Conservation (phyloP, 2,113 vertebrate species). For the Ranitomeya imitator region DNA sequence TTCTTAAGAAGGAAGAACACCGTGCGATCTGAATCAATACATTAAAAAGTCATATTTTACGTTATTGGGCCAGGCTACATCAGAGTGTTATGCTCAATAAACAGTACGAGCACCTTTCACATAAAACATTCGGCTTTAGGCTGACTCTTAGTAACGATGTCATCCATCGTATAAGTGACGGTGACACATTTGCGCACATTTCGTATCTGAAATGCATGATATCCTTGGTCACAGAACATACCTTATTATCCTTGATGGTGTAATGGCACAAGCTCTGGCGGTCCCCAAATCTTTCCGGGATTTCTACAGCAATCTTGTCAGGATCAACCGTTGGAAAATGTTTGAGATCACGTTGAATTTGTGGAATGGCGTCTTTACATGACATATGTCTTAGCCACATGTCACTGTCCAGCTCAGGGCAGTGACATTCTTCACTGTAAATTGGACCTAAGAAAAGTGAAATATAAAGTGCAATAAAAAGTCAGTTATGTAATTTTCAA, state of each 20-base stretch:
- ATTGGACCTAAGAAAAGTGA: slow-evolving; percentile 77
- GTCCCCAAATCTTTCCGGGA: slow-evolving; percentile 89
- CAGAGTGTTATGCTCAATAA: no score
- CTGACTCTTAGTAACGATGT: no score
- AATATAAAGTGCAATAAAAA: neutral
- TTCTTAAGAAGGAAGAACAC: no score
- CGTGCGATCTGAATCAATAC: no score
- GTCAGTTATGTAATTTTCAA: no score
- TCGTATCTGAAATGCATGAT: neutral
- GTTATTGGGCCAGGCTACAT: no score
- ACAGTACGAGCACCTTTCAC: no score
- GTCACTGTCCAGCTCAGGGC: slow-evolving; percentile 79
- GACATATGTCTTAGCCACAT: slow-evolving; percentile 86
- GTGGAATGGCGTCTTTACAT: slow-evolving; percentile 82
- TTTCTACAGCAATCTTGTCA: slow-evolving; percentile 85
- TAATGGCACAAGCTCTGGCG: slow-evolving; percentile 97
- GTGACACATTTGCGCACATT: no score
- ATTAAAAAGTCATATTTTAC: no score
- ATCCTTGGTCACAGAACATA: slow-evolving; percentile 58
- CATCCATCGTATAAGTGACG: no score
- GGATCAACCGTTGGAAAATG: slow-evolving; percentile 80
- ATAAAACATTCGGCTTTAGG: no score
- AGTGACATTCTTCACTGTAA: slow-evolving; percentile 93
- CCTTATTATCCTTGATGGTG: slow-evolving; percentile 93
- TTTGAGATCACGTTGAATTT: slow-evolving; percentile 86